Conservation (phyloP, 2,888 invertebrate genomes). For the Drosophila mulleri region DNA sequence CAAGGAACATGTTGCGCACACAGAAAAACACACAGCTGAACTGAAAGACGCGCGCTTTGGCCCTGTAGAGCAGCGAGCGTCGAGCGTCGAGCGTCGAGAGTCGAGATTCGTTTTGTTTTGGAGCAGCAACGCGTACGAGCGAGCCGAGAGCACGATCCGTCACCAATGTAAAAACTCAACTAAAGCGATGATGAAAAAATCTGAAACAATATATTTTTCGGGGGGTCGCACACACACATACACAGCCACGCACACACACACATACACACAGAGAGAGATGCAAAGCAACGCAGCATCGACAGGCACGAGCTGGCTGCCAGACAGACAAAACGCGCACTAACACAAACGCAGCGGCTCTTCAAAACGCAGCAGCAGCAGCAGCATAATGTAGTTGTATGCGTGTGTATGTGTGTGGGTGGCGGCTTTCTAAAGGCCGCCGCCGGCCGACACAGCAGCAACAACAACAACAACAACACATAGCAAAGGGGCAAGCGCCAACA, state of each 20-base stretch:
- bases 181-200: slow-evolving; percentile 86
- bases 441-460: slow-evolving; percentile 62
- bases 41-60: slow-evolving; percentile 68
- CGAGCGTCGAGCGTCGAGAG: slow-evolving; percentile 32
- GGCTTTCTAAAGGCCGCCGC: slow-evolving; percentile 79
- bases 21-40: slow-evolving; percentile 74
- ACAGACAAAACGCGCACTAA: slow-evolving; percentile 79
- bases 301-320: slow-evolving; percentile 68
- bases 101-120: slow-evolving; percentile 48
- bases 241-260: slow-evolving; percentile 53
- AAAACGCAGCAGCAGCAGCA: slow-evolving; percentile 72
- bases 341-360: slow-evolving; percentile 62
- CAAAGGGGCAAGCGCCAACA: slow-evolving; percentile 47
- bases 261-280: slow-evolving; percentile 50
- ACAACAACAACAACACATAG: slow-evolving; percentile 40
- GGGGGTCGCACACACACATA: slow-evolving; percentile 78
- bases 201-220: slow-evolving; percentile 86
- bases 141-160: slow-evolving; percentile 85
- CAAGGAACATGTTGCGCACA: slow-evolving; percentile 81
- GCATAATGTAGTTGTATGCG: slow-evolving; percentile 38
- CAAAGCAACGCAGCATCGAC: slow-evolving; percentile 75
- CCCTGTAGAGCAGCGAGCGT: slow-evolving; percentile 42
- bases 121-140: slow-evolving; percentile 68
- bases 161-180: slow-evolving; percentile 86
- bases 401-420: slow-evolving; percentile 51